phyloP scores from a whole-genome alignment of 2,797 vertebrate species.

The Chromis chromis region DNA sequence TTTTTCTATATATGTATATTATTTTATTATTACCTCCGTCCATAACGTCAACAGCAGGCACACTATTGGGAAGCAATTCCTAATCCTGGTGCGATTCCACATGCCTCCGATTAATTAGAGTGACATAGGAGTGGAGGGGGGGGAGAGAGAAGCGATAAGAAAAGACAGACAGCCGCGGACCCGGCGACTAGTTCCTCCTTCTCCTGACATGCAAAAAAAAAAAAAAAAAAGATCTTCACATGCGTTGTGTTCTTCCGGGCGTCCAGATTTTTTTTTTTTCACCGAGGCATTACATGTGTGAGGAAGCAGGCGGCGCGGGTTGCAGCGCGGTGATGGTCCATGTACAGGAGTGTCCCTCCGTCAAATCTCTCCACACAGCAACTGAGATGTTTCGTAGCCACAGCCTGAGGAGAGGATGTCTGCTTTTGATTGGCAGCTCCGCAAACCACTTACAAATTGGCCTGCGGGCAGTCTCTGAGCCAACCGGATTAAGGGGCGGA shows the following conservation, averaged over 20 bases:
- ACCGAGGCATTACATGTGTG: slow-evolving; percentile 68
- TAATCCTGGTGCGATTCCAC: slow-evolving; percentile 86
- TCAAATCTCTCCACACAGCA: slow-evolving; percentile 86
- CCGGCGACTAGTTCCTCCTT: slow-evolving; percentile 82
- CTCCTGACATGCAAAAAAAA: slow-evolving; percentile 84
- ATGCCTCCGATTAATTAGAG: slow-evolving; percentile 89
- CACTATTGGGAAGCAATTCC: slow-evolving; percentile 82
- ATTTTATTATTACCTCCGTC: slow-evolving; percentile 85
- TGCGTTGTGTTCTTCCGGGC: slow-evolving; percentile 68
- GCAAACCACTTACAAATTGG: slow-evolving; percentile 80
- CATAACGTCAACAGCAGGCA: slow-evolving; percentile 90
- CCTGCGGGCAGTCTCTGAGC: slow-evolving; percentile 76
- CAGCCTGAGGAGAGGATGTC: slow-evolving; percentile 83
- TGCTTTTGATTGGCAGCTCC: slow-evolving; percentile 84
- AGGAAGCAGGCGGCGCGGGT: slow-evolving; percentile 61
- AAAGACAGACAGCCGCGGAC: slow-evolving; percentile 84
- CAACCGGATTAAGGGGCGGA: slow-evolving; percentile 84
- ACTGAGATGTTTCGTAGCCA: slow-evolving; percentile 82
- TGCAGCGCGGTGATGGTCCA: slow-evolving; percentile 81
- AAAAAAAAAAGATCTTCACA: slow-evolving; percentile 55
- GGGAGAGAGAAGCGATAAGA: slow-evolving; percentile 68
- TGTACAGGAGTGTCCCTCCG: slow-evolving; percentile 79
- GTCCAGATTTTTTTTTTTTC: slow-evolving; percentile 58
- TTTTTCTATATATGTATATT: neutral
- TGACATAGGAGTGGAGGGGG: slow-evolving; percentile 59